Base-by-base conservation (phyloP, 1,140 invertebrate genomes). In the Drosophila pruinosa region DNA sequence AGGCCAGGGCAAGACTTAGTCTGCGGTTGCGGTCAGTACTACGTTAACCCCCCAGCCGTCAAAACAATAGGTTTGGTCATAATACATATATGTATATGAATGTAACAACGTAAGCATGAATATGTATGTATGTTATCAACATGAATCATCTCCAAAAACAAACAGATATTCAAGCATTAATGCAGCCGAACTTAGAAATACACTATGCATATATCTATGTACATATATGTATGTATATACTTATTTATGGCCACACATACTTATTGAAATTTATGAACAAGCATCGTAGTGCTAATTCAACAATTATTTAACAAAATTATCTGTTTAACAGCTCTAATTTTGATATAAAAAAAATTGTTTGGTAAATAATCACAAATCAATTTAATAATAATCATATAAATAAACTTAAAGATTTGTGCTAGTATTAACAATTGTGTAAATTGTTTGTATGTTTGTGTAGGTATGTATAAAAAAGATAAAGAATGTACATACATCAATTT, bases 291-390 rank as follows among this genome's bases (percentile, higher is more conserved):
- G 75, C 71, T 82, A 72, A 82, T 78, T 78, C n/a, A 53, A 71
- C 75, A 75, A 78, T 83, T 83, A 75, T 78, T 75, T 85, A 85
- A 59, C 71, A 12, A 50, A 63, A 41, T 61, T 28, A 14, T 22
- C 54, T 39, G 26, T 34, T 61, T 47, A 26, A 15, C 47, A 31
- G 4, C 4, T 22, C 8, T 31, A 31, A 50, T 31, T 41, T 41
- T 17, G 21, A 81, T 72, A 77, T n/a, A n/a, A n/a, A n/a, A 81
- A 81, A 52, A 26, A 36, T 43, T 73, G n/a, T 47, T 59, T 53
- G 53, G 48, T 39, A 68, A 54, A 56, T 17, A 45, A 12, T 10
- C 17, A 19, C 15, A 50, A 65, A 72, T 57, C 4, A 28, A 17
- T 22, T 57, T 57, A 48, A 43, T 57, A 39, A 10, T 31, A 10